Evolutionary conservation across 2,113 vertebrate species (phyloP), one percentile per base, ranked within the genome.

Genomic region (Athene noctua): DNA sequence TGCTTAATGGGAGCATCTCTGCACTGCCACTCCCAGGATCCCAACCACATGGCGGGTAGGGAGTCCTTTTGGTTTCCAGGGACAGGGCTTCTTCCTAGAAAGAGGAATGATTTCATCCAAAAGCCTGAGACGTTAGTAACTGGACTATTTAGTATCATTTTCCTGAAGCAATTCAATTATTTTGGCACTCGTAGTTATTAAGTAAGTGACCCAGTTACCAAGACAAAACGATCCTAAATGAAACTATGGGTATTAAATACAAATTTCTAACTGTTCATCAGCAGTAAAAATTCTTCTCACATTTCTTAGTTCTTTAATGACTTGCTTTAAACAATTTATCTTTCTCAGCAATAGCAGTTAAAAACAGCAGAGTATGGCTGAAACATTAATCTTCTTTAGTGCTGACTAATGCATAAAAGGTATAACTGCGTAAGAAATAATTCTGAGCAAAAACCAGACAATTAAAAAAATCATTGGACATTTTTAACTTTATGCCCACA

Each of bases 331-430:
- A 65, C 46, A 73, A 38, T 73, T 96, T 42, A 8, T 85, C 59
- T 84, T 77, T 73, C 62, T 92, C 55, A 36, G 57, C 44, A 30
- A 49, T 6, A 78, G 40, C 34, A 86, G 62, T 82, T 80, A 46
- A 80, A 93, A 94, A 34, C 44, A 79, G 79, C n/a, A 18, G 13
- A 85, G 66, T 84, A 11, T 86, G 36, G 21, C 65, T 67, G 78
- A 79, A 79, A 38, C 55, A 62, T 38, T 85, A 92, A 97, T 97
- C 86, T 72, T 94, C 71, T 92, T 84, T n/a, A 75, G 42, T 93
- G 80, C 72, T 96, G 88, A 96, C 86, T 92, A 92, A 84, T 10
- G 14, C 44, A 71, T 86, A 32, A 86, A 89, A 93, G 27, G 8
- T 90, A 92, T 65, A 77, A 81, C 36, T 52, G 20, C 18, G 9